phyloP scores from a whole-genome alignment of 2,797 vertebrate species.

The Eulemur rubriventer region DNA sequence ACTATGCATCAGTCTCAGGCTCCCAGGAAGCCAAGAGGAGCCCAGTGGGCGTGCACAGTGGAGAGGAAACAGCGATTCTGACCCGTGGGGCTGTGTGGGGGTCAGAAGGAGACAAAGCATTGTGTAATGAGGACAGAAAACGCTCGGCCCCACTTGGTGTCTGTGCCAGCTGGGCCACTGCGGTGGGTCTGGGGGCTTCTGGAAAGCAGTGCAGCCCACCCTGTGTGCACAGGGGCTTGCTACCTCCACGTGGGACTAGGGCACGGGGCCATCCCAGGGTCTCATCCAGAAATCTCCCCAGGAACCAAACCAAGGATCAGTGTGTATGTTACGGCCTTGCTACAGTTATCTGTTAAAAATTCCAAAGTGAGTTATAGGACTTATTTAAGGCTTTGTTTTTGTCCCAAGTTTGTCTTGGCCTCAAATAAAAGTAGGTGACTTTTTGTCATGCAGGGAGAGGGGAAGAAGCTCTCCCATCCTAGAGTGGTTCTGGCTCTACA shows the following conservation, averaged over 20 bases:
- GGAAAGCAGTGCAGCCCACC: not conserved
- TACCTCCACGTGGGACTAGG: not conserved
- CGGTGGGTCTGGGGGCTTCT: not conserved
- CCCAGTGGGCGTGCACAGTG: not conserved
- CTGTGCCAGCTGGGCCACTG: not conserved
- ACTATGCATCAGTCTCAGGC: not conserved
- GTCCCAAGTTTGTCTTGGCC: not conserved
- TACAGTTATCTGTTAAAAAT: not conserved
- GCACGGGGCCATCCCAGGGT: not conserved
- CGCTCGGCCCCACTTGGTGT: not conserved
- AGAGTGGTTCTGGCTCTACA: not conserved
- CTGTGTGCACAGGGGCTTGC: not conserved
- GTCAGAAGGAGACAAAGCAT: not conserved
- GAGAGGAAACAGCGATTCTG: not conserved
- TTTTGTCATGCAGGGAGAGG: not conserved
- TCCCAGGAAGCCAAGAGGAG: not conserved
- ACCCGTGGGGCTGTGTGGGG: not conserved
- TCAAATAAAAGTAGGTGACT: not conserved
- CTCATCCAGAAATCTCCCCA: not conserved
- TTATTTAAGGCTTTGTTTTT: not conserved
- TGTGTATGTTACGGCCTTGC: not conserved
- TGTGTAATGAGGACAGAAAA: slow-evolving; percentile 39
- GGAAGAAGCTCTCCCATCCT: not conserved
- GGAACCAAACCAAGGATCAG: not conserved
- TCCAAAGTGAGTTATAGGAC: rapidly evolving